phyloP scores from a whole-genome alignment of 2,888 invertebrate species.

The Catonia carolina region DNA sequence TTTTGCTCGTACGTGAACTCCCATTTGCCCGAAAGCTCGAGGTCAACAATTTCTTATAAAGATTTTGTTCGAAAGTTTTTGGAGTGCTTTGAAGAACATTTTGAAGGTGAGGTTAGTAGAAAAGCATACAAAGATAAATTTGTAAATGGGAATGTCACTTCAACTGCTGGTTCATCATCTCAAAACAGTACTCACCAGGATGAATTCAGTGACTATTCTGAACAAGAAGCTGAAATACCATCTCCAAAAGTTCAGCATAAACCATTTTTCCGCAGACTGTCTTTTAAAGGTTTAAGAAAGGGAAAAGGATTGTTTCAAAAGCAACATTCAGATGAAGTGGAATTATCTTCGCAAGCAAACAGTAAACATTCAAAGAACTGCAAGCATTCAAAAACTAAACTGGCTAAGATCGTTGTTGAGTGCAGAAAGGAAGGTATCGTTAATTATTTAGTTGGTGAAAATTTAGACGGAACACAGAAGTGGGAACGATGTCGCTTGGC shows the following conservation, averaged over 20 bases:
- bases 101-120: constrained; percentile 63
- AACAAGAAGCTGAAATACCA: constrained; percentile 59
- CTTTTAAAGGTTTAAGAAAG: constrained; percentile 79
- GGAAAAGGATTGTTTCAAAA: constrained; percentile 83
- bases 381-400: constrained; percentile 73
- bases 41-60: constrained; percentile 60
- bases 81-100: constrained; percentile 77
- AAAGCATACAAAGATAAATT: constrained; percentile 40
- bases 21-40: constrained; percentile 51
- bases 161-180: constrained; percentile 25
- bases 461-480: constrained; percentile 78
- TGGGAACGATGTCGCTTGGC: constrained; percentile 93
- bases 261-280: constrained; percentile 77
- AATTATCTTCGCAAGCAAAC: constrained; percentile 48
- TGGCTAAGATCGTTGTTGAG: constrained; percentile 88
- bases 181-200: constrained; percentile 33
- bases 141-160: constrained; percentile 40
- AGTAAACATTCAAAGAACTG: constrained; percentile 45
- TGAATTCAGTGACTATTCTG: constrained; percentile 57
- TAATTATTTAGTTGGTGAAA: constrained; percentile 87
- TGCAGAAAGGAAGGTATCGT: constrained; percentile 91
- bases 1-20: constrained; percentile 71
- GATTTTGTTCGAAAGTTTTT: constrained; percentile 77
- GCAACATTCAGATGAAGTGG: constrained; percentile 81
- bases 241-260: constrained; percentile 75